Percentiles rank a stretch among this genome's conserved stretches.
phyloP scores from a whole-genome alignment of 2,888 invertebrate species.

The Dermolepida albohirtum region DNA sequence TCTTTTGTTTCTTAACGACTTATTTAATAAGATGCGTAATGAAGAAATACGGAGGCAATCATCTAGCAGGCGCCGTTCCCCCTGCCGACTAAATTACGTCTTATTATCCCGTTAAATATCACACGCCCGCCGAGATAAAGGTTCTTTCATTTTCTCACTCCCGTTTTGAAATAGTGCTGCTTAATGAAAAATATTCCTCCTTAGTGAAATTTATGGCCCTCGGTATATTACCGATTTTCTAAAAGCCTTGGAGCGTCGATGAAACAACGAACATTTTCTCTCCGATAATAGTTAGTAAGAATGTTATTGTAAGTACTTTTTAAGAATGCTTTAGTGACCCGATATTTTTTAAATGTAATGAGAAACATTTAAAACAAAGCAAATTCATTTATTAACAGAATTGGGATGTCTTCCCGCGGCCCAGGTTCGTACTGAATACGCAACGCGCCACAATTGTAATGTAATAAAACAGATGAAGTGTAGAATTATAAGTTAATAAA shows the following conservation, averaged over 20 bases:
- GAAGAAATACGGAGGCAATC: conserved; percentile 46
- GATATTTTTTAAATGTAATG: no score
- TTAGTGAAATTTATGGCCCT: conserved; percentile 33
- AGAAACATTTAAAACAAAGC: no score
- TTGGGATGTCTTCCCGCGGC: no score
- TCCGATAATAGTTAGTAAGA: conserved; percentile 1
- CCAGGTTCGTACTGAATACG: no score
- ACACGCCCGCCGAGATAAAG: conserved; percentile 34
- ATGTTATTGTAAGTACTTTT: conserved; percentile 10
- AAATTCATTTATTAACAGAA: no score
- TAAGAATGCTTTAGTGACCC: neutral
- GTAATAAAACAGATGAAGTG: no score
- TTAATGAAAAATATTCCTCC: conserved; percentile 36
- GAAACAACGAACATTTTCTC: conserved; percentile 6
- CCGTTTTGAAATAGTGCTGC: conserved; percentile 31
- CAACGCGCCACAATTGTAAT: no score
- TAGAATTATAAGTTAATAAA: no score
- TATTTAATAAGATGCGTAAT: conserved; percentile 45
- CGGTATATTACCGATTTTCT: conserved; percentile 19
- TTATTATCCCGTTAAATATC: conserved; percentile 42
- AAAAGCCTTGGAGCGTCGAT: conserved; percentile 14
- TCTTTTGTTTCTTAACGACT: conserved; percentile 44
- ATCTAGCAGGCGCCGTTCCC: conserved; percentile 40
- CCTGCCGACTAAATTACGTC: conserved; percentile 40
- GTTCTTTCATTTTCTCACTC: conserved; percentile 35